These are phyloP conservation scores for Euproctis similis DNA, from an alignment of 2,888 invertebrate genomes.

Conservation along the genomic window DNA sequence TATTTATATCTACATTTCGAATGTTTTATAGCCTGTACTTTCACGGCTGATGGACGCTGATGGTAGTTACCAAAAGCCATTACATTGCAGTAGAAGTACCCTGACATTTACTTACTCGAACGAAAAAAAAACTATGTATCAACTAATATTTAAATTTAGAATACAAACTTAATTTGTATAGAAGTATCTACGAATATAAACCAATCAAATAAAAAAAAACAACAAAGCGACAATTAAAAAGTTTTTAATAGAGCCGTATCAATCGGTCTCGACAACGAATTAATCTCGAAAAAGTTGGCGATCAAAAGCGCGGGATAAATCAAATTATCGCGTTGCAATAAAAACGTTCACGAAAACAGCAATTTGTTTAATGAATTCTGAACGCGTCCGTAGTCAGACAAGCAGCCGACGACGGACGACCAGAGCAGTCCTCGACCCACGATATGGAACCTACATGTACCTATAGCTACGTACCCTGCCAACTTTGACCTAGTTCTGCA, in stretches of 20 bases:
- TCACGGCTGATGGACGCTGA: too few species aligned
- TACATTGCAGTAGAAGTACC: too few species aligned
- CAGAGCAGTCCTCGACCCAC: slow-evolving; percentile 7
- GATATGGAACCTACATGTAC: slow-evolving; percentile 33
- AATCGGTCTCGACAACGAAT: slow-evolving; percentile 12
- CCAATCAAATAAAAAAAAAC: slow-evolving; percentile 12
- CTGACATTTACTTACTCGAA: too few species aligned
- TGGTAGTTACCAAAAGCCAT: too few species aligned
- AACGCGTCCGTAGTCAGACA: slow-evolving; percentile 23
- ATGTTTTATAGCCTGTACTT: too few species aligned
- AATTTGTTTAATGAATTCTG: slow-evolving; percentile 30
- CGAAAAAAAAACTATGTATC: too few species aligned
- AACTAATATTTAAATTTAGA: too few species aligned
- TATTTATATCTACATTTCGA: too few species aligned
- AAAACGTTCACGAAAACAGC: slow-evolving; percentile 23
- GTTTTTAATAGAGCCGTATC: slow-evolving; percentile 19
- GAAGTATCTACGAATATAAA: slow-evolving; percentile 5
- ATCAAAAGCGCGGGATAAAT: slow-evolving; percentile 19
- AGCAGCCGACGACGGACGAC: slow-evolving; percentile 5
- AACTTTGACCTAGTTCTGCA: slow-evolving; percentile 52
- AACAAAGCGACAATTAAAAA: slow-evolving; percentile 14
- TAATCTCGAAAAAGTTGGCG: slow-evolving; percentile 17
- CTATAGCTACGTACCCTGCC: slow-evolving; percentile 46
- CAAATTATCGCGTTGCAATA: slow-evolving; percentile 23
- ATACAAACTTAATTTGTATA: too few species aligned